phyloP scores from a whole-genome alignment of 2,888 invertebrate genomes.

The Caenorhabditis sulstoni region DNA sequence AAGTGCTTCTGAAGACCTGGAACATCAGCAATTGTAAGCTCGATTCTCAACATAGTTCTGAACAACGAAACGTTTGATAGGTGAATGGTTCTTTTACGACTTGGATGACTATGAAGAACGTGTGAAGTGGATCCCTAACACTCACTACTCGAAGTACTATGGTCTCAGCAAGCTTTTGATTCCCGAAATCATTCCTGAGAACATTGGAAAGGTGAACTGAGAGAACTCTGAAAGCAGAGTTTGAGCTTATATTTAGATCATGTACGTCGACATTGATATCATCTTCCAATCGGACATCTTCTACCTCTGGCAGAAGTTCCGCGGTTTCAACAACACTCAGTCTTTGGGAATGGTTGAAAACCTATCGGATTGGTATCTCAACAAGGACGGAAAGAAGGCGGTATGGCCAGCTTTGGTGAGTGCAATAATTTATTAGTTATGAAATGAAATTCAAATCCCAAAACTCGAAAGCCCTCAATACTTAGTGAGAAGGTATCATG shows the following conservation, averaged over 20 bases:
- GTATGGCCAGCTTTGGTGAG: conserved; percentile 59
- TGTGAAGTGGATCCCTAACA: conserved; percentile 67
- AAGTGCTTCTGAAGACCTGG: conserved; percentile 55
- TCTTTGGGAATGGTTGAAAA: conserved; percentile 65
- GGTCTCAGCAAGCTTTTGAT: conserved; percentile 64
- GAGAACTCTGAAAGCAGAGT: too few relatives aligned
- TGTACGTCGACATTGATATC: conserved; percentile 60
- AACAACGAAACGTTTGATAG: conserved; percentile 12
- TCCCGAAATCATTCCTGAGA: conserved; percentile 50
- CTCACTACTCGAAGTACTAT: conserved; percentile 63
- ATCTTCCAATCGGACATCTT: conserved; percentile 52
- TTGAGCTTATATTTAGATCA: conserved; percentile 31
- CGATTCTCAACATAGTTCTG: neutral
- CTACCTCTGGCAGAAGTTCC: conserved; percentile 57
- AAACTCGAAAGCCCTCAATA: too few relatives aligned
- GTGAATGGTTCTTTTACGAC: conserved; percentile 48
- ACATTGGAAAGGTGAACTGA: conserved; percentile 31
- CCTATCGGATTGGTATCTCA: conserved; percentile 63
- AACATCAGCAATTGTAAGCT: conserved; percentile 51
- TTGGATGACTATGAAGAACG: conserved; percentile 40
- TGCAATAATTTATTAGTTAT: neutral
- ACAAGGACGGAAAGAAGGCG: conserved; percentile 35
- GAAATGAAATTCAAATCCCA: neutral
- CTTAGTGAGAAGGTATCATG: neutral
- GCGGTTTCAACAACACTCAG: conserved; percentile 41